Conservation (phyloP, 1,140 invertebrate species). For the Macrosteles quadrilineatus region DNA sequence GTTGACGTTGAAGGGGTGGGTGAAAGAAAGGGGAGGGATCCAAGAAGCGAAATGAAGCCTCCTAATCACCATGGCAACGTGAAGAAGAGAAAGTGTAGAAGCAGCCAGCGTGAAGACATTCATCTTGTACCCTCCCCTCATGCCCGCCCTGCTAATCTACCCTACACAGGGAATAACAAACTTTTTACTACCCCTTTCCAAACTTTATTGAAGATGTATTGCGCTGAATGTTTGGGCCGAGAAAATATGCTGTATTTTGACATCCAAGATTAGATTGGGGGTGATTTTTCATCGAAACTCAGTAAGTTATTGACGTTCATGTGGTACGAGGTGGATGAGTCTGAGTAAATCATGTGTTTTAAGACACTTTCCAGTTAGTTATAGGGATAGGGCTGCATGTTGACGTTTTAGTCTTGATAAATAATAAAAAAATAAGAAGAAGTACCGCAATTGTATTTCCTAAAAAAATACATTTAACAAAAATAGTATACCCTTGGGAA, state of each 20-base stretch:
- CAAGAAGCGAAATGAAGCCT: conserved; percentile 1
- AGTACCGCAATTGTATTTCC: too few species aligned
- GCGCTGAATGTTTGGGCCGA: neutral
- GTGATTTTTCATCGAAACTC: neutral
- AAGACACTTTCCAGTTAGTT: too few species aligned
- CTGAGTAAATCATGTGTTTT: too few species aligned
- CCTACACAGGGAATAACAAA: conserved; percentile 16
- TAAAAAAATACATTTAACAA: too few species aligned
- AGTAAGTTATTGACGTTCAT: too few species aligned
- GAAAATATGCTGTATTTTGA: conserved; percentile 5
- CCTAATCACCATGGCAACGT: neutral
- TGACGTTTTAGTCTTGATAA: too few species aligned
- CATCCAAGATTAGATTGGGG: neutral
- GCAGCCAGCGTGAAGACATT: conserved; percentile 23
- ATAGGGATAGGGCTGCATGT: too few species aligned
- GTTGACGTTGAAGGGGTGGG: too few species aligned
- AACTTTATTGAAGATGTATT: conserved; percentile 22
- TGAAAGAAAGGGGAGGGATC: too few species aligned
- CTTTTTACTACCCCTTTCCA: conserved; percentile 25
- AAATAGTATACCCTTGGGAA: too few species aligned
- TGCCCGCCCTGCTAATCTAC: conserved; percentile 10
- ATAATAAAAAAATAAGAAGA: too few species aligned
- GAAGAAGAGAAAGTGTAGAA: conserved; percentile 6
- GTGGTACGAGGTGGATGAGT: too few species aligned
- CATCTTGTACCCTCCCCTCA: conserved; percentile 6